Percentiles rank a stretch among this genome's conserved stretches.
Evolutionary conservation across 2,888 invertebrate genomes (phyloP).

Genomic region (Alcis repandata): DNA sequence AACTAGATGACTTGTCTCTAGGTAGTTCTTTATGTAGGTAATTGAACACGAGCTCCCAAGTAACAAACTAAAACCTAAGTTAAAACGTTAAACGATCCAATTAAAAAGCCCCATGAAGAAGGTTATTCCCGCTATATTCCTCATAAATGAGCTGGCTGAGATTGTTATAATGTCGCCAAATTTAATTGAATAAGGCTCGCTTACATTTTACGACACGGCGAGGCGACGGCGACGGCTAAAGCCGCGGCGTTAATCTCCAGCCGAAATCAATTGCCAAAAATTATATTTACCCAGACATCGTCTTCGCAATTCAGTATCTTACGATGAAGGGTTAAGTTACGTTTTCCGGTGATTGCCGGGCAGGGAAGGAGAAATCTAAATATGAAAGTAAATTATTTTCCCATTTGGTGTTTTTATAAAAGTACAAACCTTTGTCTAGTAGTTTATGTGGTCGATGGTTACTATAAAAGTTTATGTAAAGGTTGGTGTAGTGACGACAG

Average conservation of each 20-base stretch:
- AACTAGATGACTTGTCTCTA: background rate
- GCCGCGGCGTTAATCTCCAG: slow-evolving; percentile 80
- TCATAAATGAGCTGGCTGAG: slow-evolving; percentile 77
- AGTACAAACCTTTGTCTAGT: slow-evolving; percentile 68
- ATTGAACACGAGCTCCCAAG: background rate
- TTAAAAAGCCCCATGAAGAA: slow-evolving; percentile 68
- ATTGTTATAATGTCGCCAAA: slow-evolving; percentile 83
- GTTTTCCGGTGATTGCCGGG: slow-evolving; percentile 59
- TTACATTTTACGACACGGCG: slow-evolving; percentile 82
- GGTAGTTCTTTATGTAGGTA: background rate
- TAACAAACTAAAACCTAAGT: slow-evolving; percentile 26
- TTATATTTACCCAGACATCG: slow-evolving; percentile 66
- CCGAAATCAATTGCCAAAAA: slow-evolving; percentile 84
- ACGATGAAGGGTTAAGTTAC: slow-evolving; percentile 61
- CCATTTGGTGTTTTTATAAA: slow-evolving; percentile 70
- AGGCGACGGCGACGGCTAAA: slow-evolving; percentile 64
- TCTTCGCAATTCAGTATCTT: slow-evolving; percentile 60
- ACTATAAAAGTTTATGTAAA: slow-evolving; percentile 60
- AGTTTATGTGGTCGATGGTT: slow-evolving; percentile 52
- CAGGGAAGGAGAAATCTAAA: slow-evolving; percentile 74
- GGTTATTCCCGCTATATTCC: slow-evolving; percentile 65
- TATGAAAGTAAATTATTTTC: slow-evolving; percentile 83
- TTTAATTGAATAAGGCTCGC: slow-evolving; percentile 85
- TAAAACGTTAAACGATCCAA: slow-evolving; percentile 54
- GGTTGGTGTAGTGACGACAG: slow-evolving; percentile 68